Evolutionary conservation across 2,113 vertebrate genomes (phyloP).

Genomic region (Progne subis): DNA sequence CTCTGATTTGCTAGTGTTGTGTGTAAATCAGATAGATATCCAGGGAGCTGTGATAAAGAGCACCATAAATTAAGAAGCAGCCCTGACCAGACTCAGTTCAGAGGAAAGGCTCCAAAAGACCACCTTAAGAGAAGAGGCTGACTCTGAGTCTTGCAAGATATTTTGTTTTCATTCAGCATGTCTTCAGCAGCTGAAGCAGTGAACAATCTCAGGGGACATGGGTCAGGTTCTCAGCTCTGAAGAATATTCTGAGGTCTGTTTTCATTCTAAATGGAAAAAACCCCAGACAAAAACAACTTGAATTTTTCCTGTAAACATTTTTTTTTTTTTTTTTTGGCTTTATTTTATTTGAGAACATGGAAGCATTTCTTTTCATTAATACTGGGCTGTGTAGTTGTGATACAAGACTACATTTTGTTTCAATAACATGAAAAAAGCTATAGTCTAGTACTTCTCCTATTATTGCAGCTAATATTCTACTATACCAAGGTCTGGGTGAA

Average conservation of each 20-base stretch:
- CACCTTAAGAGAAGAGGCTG: background rate
- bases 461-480: background rate
- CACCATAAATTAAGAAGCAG: background rate
- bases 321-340: background rate
- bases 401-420: background rate
- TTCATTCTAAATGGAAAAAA: background rate
- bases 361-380: background rate
- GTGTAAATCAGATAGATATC: accelerated
- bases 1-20: background rate
- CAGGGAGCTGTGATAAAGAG: background rate
- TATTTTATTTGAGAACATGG: background rate
- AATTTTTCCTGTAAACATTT: background rate
- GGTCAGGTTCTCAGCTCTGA: background rate
- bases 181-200: background rate
- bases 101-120: background rate
- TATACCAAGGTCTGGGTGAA: background rate
- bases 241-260: background rate
- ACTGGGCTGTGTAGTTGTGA: background rate
- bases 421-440: background rate
- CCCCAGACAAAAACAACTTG: background rate
- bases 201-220: background rate
- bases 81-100: background rate
- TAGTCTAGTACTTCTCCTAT: background rate
- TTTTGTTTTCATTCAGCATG: background rate
- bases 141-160: background rate